phyloP scores from a whole-genome alignment of 2,888 invertebrate species.

The Dasypogon diadema region DNA sequence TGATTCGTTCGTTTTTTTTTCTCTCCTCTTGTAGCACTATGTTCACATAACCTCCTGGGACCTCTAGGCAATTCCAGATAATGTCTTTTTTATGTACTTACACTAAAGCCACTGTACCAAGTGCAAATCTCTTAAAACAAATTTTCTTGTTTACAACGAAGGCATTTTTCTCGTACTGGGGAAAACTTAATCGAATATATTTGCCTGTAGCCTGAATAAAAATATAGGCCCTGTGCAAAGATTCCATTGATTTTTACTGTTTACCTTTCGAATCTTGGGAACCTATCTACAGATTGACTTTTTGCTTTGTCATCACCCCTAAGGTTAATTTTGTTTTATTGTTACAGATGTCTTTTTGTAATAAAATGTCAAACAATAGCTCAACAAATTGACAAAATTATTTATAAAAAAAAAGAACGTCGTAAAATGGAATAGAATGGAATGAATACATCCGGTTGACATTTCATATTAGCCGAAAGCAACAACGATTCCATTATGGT shows the following conservation, averaged over 20 bases:
- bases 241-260: background rate
- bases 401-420: too few relatives aligned
- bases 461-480: too few relatives aligned
- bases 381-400: too few relatives aligned
- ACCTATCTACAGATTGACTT: background rate
- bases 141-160: conserved; percentile 38
- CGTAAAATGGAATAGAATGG: too few relatives aligned
- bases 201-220: background rate
- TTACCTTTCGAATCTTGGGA: background rate
- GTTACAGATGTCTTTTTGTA: background rate
- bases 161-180: background rate
- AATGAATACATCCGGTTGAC: too few relatives aligned
- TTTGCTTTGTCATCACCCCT: conserved; percentile 39
- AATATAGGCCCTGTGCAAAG: background rate
- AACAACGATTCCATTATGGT: too few relatives aligned
- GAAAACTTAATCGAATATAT: conserved; percentile 29
- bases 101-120: conserved; percentile 35
- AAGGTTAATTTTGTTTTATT: conserved; percentile 45
- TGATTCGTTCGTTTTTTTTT: background rate
- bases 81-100: conserved; percentile 48
- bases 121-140: conserved; percentile 46
- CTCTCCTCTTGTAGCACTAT: background rate
- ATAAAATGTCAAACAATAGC: too few relatives aligned
- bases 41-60: conserved; percentile 35
- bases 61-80: conserved; percentile 37